A percentile compares a stretch with the other conserved stretches of the same genome.
These are phyloP conservation scores for Oreochromis spilurus DNA, from an alignment of 2,113 vertebrate genomes.

Conservation along the genomic window DNA sequence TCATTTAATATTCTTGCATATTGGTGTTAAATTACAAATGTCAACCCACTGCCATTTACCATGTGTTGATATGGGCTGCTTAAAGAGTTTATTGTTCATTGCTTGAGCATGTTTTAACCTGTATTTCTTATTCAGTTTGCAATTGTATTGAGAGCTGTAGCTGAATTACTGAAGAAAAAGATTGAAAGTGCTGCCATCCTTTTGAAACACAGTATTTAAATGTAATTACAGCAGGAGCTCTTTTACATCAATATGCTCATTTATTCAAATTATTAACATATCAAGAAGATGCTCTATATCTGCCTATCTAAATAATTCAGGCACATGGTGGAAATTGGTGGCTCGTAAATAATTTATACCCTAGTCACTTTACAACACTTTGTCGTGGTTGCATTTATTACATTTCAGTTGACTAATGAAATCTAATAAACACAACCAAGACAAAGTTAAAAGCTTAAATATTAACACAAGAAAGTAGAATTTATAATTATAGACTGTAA, in stretches of 20 bases:
- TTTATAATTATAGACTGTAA: background rate
- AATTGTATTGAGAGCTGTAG: background rate
- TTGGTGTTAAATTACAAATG: background rate
- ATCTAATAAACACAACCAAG: background rate
- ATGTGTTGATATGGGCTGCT: background rate
- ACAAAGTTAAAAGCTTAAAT: background rate
- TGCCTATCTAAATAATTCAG: background rate
- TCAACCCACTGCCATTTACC: background rate
- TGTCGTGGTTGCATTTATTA: background rate
- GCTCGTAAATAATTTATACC: background rate
- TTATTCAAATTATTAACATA: background rate
- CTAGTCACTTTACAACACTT: background rate
- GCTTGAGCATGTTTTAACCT: background rate
- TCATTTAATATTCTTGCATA: background rate
- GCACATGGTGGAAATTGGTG: background rate
- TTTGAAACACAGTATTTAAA: background rate
- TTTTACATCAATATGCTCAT: background rate
- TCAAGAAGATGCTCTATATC: background rate
- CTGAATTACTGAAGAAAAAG: background rate
- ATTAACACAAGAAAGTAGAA: background rate
- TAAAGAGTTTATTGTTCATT: background rate
- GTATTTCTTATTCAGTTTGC: background rate
- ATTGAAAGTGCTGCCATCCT: background rate
- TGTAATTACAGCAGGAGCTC: background rate
- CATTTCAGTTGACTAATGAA: background rate